phyloP scores from a whole-genome alignment of 1,140 invertebrate species.

The Bradysia coprophila region DNA sequence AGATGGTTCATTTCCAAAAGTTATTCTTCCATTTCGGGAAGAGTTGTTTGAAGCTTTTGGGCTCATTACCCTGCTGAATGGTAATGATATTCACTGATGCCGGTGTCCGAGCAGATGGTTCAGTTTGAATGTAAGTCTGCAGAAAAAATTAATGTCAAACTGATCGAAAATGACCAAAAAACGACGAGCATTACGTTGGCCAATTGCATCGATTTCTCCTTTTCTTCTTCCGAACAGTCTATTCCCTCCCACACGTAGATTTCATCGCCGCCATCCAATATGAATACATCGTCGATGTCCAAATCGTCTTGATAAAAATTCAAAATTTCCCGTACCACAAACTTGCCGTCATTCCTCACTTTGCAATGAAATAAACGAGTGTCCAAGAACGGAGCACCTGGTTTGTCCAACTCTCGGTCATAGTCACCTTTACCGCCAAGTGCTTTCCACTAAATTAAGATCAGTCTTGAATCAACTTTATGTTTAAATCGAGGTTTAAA shows the following conservation, averaged over 20 bases:
- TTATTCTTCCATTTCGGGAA: conserved; percentile 48
- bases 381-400: conserved; percentile 24
- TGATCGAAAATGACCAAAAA: background rate
- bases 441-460: too few relatives aligned
- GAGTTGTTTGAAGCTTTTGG: conserved; percentile 41
- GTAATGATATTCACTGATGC: conserved; percentile 36
- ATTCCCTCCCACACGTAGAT: conserved; percentile 58
- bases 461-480: too few relatives aligned
- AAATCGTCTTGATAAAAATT: conserved; percentile 49
- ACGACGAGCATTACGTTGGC: conserved; percentile 14
- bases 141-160: conserved; percentile 8
- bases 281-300: conserved; percentile 54
- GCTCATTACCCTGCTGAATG: conserved; percentile 47
- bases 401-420: conserved; percentile 23
- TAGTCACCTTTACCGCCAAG: conserved; percentile 45
- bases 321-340: conserved; percentile 49
- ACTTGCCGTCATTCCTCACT: conserved; percentile 31
- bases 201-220: conserved; percentile 23
- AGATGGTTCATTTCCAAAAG: too few relatives aligned
- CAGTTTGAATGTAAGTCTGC: conserved; percentile 39
- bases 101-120: conserved; percentile 30
- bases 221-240: conserved; percentile 47
- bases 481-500: too few relatives aligned
- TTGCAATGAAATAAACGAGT: conserved; percentile 47
- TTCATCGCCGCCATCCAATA: conserved; percentile 51